Conservation (phyloP, 2,113 vertebrate species). For the Mastomys natalensis region DNA sequence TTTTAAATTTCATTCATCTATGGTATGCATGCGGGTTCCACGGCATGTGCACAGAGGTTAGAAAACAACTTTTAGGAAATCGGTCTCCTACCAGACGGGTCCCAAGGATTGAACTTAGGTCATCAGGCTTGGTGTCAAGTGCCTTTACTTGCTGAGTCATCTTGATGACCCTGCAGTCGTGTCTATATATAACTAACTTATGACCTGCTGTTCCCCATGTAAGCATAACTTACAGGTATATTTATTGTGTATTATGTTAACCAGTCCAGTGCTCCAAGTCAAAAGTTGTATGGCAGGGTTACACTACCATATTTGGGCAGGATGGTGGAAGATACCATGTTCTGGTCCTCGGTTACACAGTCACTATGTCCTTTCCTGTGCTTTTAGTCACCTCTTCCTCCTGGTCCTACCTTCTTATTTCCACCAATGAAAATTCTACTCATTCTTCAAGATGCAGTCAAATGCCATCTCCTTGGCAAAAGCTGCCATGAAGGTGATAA, state of each 20-base stretch:
- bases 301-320: background rate
- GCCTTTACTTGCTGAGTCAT: no score
- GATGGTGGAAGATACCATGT: background rate
- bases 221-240: slow-evolving; percentile 36
- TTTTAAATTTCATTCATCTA: background rate
- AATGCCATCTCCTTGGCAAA: background rate
- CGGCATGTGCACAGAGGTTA: background rate
- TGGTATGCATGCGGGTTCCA: background rate
- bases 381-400: background rate
- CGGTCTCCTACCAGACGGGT: no score
- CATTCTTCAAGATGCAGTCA: background rate
- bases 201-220: background rate
- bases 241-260: background rate
- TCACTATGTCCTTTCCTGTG: background rate
- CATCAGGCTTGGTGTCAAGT: background rate
- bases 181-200: background rate
- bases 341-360: background rate
- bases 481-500: background rate
- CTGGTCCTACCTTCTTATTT: background rate
- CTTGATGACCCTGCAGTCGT: background rate
- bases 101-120: background rate
- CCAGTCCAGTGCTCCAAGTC: background rate
- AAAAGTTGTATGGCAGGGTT: background rate
- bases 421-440: background rate
- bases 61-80: background rate